Base-by-base conservation (phyloP, 2,113 vertebrate species). In the Salvator merianae region DNA sequence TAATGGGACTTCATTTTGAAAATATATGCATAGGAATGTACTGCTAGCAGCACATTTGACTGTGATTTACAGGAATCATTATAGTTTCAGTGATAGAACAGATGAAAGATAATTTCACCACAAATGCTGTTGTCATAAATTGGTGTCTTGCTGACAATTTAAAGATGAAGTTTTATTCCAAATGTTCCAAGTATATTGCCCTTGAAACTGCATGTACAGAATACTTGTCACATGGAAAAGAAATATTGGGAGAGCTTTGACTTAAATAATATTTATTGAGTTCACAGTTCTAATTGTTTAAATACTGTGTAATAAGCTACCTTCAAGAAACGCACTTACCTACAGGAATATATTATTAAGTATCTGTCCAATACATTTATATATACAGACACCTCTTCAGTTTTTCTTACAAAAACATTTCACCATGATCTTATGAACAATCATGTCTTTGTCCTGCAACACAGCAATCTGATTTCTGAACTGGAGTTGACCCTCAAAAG, bases 381-480 rank as follows among this genome's bases (percentile, higher is more conserved):
- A 94, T 95, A 94, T 94, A 95, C 95, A 93, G n/a, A 90, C 53
- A 65, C 89, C 92, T 80, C 82, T 92, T 12, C 2, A 81, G 75
- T 88, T 87, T 70, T 82, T 77, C 74, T 94, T 96, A 96, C 59
- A 96, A 95, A 96, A 96, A 92, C 30, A 36, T 34, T 78, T 63
- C 88, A 88, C 81, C 84, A 87, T 95, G 91, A 89, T 92, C 92
- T 82, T 93, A 90, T 88, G 84, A 88, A 95, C 86, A 90, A 84
- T 82, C 32, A 88, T 82, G 77, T 82, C 82, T 73, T 82, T 73
- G 79, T 71, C 81, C 55, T 90, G 81, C 83, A 65, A 20, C 79
- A 85, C 85, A 81, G 77, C 83, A 91, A 92, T 84, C 77, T 88
- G 90, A 90, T 90, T 88, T 88, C 85, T 88, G 81, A 36, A 83